These are phyloP conservation scores for Lymantria dispar DNA, from an alignment of 2,888 invertebrate species.

Conservation along the genomic window DNA sequence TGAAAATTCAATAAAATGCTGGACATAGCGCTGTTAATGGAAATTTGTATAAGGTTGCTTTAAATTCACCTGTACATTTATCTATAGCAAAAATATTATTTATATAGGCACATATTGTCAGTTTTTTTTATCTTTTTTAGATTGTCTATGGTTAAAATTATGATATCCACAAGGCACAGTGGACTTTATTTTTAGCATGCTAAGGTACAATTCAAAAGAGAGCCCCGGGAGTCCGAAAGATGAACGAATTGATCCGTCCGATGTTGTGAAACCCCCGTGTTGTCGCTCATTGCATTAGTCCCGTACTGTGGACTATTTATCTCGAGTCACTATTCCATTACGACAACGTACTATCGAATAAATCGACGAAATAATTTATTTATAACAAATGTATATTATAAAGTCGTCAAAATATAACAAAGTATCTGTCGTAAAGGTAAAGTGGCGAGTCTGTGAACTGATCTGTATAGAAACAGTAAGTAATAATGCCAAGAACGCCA, in stretches of 20 bases:
- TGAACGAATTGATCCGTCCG: slow-evolving; percentile 78
- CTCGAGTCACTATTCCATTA: slow-evolving; percentile 8
- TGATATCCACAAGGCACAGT: slow-evolving; percentile 16
- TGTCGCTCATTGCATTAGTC: slow-evolving; percentile 52
- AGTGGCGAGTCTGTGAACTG: slow-evolving; percentile 41
- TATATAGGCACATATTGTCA: slow-evolving; percentile 8
- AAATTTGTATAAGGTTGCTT: slow-evolving; percentile 14
- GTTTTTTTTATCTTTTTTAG: slow-evolving; percentile 13
- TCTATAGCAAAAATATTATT: slow-evolving; percentile 12
- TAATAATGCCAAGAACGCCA: slow-evolving; percentile 34
- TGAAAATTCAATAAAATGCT: slow-evolving; percentile 16
- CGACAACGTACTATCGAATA: slow-evolving; percentile 4
- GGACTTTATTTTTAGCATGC: slow-evolving; percentile 17
- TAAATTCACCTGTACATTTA: slow-evolving; percentile 14
- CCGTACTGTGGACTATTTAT: slow-evolving; percentile 28
- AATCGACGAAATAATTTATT: neutral
- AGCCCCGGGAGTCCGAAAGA: slow-evolving; percentile 44
- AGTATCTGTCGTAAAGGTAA: slow-evolving; percentile 11
- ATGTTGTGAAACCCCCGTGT: slow-evolving; percentile 62
- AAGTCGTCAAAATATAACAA: slow-evolving; percentile 2
- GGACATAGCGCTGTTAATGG: slow-evolving; percentile 22
- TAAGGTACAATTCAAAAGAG: slow-evolving; percentile 34
- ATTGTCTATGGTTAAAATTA: slow-evolving; percentile 18
- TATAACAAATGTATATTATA: slow-evolving; percentile 3
- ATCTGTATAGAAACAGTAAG: slow-evolving; percentile 42